Base-by-base conservation (phyloP, 2,888 invertebrate species). In the Hanleya hanleyi region DNA sequence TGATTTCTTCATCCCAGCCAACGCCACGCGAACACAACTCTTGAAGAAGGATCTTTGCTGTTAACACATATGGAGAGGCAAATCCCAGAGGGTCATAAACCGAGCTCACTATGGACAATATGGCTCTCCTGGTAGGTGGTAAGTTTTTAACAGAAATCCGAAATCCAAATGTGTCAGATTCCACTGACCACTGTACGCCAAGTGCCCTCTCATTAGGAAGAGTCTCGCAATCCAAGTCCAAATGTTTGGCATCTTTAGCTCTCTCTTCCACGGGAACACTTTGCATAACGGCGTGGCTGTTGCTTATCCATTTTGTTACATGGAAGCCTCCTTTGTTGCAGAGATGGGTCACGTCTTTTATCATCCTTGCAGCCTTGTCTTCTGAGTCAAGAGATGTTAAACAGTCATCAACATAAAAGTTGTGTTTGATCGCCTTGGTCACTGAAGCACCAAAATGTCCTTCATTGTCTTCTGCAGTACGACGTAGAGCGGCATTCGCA, bases 21-120 rank as follows among this genome's bases (percentile, higher is more conserved):
- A 74, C 15, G 22, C 76, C 68, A 33, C 36, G 7, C 64, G 62
- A 71, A 67, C 74, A 79, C 5, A 77, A 32, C 12, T 71, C 50
- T 62, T 80, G 81, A n/a, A 77, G 26, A 22, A 81, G 49, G 6
- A 35, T 26, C 64, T 74, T 79, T 32, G 77, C 77, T 22, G 49
- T 41, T 9, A 81, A 47, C 18, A 72, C 67, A 37, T 73, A 51
- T 36, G 75, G 78, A 22, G 77, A 36, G 12, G 75, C 73, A 33
- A 81, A 38, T 61, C 81, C 79, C 35, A 81, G 68, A 22, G 79
- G 79, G 61, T 77, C 79, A 65, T 69, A 81, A 22, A 79, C 37
- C 12, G 80, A 76, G 64, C 78, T 80, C 7, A 78, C 71, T 18
- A 73, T 67, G 0, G 77, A 74, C 18, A 81, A 68, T 22, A 77